Percentiles rank a stretch among this genome's conserved stretches.
These are phyloP conservation scores for Zaprionus lineosus DNA, from an alignment of 2,888 invertebrate species.

Conservation along the genomic window DNA sequence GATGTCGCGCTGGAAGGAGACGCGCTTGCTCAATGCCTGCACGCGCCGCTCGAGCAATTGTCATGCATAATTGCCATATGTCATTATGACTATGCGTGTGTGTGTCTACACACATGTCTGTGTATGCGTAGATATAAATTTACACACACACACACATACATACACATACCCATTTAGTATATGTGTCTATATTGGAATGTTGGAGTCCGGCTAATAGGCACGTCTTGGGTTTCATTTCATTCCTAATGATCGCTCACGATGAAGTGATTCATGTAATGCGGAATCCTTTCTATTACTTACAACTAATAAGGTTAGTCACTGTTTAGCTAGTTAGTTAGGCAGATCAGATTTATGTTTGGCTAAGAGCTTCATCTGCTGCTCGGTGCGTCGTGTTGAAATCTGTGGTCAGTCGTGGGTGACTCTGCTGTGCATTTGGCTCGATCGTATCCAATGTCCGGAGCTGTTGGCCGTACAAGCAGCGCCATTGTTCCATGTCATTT, in stretches of 20 bases:
- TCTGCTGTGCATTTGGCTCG: conserved; percentile 11
- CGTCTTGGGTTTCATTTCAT: no score
- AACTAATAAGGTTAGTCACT: no score
- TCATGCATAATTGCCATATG: conserved; percentile 37
- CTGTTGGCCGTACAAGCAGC: conserved; percentile 8
- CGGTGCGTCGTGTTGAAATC: conserved; percentile 1
- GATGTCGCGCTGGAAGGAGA: conserved; percentile 48
- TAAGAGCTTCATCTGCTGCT: no score
- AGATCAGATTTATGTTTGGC: no score
- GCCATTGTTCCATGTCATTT: conserved; percentile 21
- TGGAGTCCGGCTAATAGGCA: no score
- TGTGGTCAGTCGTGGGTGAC: conserved; percentile 1
- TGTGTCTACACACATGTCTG: background rate
- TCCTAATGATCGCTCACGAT: no score
- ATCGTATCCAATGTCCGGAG: conserved; percentile 2
- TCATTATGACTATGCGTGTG: background rate
- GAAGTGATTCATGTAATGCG: no score
- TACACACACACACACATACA: background rate
- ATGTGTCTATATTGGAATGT: no score
- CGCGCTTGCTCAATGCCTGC: conserved; percentile 42
- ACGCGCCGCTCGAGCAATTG: conserved; percentile 32
- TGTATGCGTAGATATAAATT: background rate
- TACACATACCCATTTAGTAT: background rate
- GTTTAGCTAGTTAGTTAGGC: no score
- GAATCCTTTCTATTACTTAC: no score